These are phyloP conservation scores for Magallana angulata DNA, from an alignment of 1,140 invertebrate species.

Conservation along the genomic window DNA sequence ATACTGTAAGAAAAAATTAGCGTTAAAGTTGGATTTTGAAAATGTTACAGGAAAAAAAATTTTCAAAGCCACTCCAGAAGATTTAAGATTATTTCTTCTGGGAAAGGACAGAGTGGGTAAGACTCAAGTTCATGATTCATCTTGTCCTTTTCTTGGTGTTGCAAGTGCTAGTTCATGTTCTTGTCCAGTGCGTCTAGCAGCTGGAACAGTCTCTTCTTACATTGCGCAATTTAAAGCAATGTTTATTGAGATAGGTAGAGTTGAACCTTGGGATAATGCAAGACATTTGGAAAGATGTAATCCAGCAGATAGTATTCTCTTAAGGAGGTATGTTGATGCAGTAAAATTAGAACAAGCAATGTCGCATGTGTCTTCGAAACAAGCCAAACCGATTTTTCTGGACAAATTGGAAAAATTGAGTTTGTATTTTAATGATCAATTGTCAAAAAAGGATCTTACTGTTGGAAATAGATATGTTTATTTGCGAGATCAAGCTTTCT, in stretches of 20 bases:
- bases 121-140: neutral
- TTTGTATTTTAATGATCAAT: neutral
- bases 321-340: neutral
- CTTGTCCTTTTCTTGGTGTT: neutral
- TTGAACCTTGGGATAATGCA: neutral
- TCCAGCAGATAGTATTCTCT: neutral
- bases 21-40: conserved; percentile 35
- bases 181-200: neutral
- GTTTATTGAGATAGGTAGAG: no score
- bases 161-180: neutral
- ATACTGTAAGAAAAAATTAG: conserved; percentile 35
- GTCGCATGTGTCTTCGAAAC: no score
- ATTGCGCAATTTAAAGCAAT: neutral
- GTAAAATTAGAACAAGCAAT: conserved; percentile 1
- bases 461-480: conserved; percentile 28
- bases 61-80: neutral
- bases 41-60: neutral
- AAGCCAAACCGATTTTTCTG: no score
- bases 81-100: neutral
- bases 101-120: neutral
- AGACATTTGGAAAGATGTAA: neutral
- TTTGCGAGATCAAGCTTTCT: conserved; percentile 48
- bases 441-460: neutral
- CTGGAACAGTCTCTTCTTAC: neutral
- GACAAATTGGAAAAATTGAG: no score